phyloP scores from a whole-genome alignment of 1,140 invertebrate genomes.

The Ptiloglossa arizonensis region DNA sequence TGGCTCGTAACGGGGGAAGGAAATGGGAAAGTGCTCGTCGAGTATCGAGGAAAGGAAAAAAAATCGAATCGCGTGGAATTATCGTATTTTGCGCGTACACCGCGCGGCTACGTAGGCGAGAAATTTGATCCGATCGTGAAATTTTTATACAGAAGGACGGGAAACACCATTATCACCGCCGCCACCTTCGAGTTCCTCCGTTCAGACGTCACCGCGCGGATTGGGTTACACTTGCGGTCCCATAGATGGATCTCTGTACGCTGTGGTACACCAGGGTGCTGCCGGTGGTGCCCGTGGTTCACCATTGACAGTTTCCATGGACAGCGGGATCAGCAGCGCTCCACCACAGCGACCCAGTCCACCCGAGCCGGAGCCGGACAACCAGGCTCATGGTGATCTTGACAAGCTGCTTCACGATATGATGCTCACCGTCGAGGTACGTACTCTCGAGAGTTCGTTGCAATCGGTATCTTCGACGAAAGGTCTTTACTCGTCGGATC shows the following conservation, averaged over 20 bases:
- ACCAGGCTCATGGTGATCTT: slow-evolving; percentile 83
- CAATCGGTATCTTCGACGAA: too few species aligned
- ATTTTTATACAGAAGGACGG: slow-evolving; percentile 74
- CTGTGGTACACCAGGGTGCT: slow-evolving; percentile 86
- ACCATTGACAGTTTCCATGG: slow-evolving; percentile 91
- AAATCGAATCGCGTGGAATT: too few species aligned
- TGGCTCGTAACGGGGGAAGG: too few species aligned
- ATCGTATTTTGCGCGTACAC: neutral
- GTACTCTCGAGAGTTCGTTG: too few species aligned
- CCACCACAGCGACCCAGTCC: slow-evolving; percentile 79
- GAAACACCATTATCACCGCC: slow-evolving; percentile 78
- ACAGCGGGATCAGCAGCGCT: slow-evolving; percentile 90
- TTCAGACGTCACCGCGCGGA: slow-evolving; percentile 76
- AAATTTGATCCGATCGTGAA: slow-evolving; percentile 1
- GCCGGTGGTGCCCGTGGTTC: slow-evolving; percentile 83
- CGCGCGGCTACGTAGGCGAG: neutral
- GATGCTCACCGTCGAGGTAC: slow-evolving; percentile 90
- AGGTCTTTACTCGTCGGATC: too few species aligned
- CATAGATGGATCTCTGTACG: slow-evolving; percentile 94
- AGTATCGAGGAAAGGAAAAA: too few species aligned
- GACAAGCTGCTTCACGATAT: slow-evolving; percentile 90
- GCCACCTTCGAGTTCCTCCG: slow-evolving; percentile 73
- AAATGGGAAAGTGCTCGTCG: too few species aligned
- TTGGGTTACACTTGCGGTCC: slow-evolving; percentile 89
- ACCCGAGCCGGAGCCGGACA: slow-evolving; percentile 74